Evolutionary conservation across 2,113 vertebrate species (phyloP).

Genomic region (Festucalex cinctus): DNA sequence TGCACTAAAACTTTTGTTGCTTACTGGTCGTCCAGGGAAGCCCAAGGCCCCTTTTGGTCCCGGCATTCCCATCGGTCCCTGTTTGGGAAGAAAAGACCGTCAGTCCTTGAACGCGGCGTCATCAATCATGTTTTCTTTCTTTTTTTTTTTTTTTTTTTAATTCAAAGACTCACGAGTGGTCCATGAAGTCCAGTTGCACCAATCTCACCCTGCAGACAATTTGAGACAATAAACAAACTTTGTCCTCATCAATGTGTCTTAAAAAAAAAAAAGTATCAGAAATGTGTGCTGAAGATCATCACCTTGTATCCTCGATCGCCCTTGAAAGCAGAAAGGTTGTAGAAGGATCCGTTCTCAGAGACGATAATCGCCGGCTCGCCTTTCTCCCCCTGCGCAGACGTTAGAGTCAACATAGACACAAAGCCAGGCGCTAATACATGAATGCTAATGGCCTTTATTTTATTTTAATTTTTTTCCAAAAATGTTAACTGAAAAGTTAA

Average conservation of each 20-base stretch:
- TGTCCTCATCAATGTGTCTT: no score
- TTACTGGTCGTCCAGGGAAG: constrained; percentile 87
- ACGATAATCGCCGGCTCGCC: neutral
- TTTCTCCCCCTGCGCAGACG: neutral
- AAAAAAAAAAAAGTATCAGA: no score
- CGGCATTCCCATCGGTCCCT: constrained; percentile 86
- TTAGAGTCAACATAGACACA: neutral
- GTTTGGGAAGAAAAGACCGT: constrained; percentile 29
- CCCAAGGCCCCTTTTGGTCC: constrained; percentile 92
- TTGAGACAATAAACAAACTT: neutral
- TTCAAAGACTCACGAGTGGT: neutral
- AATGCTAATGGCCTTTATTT: neutral
- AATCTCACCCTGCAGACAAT: neutral
- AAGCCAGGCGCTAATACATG: neutral
- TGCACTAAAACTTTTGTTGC: constrained; percentile 47
- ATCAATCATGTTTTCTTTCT: neutral
- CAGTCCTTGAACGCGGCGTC: neutral
- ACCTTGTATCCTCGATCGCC: neutral
- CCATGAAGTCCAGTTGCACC: neutral
- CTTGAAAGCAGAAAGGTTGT: neutral
- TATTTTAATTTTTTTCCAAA: no score
- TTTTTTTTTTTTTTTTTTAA: no score
- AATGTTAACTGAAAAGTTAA: neutral
- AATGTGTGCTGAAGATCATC: neutral
- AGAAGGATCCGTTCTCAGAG: neutral